phyloP scores from a whole-genome alignment of 2,888 invertebrate species.

The Amblyjoppa fuscipennis region DNA sequence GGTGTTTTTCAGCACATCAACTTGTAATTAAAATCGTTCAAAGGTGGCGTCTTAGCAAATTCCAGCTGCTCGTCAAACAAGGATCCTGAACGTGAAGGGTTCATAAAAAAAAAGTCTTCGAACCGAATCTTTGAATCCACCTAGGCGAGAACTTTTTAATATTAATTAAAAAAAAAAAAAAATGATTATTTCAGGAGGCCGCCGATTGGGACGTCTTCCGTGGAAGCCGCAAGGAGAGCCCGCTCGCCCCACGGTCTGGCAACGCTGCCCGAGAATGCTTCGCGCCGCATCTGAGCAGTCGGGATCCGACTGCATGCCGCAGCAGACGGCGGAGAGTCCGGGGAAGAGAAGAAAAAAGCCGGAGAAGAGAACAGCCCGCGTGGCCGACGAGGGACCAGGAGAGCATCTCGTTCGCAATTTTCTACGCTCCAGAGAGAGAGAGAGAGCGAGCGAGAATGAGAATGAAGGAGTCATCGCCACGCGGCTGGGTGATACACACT shows the following conservation, averaged over 20 bases:
- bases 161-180: background rate
- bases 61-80: no score
- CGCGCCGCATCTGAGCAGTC: slow-evolving; percentile 43
- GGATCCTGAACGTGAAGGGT: no score
- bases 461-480: slow-evolving; percentile 35
- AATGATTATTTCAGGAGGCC: slow-evolving; percentile 38
- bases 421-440: background rate
- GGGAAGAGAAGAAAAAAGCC: slow-evolving; percentile 38
- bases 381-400: slow-evolving; percentile 13
- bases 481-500: slow-evolving; percentile 33
- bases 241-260: slow-evolving; percentile 61
- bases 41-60: no score
- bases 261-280: slow-evolving; percentile 69
- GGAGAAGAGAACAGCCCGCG: slow-evolving; percentile 21
- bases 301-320: slow-evolving; percentile 65
- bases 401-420: slow-evolving; percentile 20
- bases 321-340: slow-evolving; percentile 44
- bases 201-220: background rate
- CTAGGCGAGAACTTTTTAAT: background rate
- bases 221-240: background rate
- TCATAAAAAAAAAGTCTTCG: background rate
- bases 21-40: no score
- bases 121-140: background rate
- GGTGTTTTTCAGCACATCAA: no score
- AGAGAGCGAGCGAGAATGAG: slow-evolving; percentile 46